A percentile compares a stretch with the other conserved stretches of the same genome.
Conservation (phyloP, 1,140 invertebrate genomes). For the Bicyclus anynana region DNA sequence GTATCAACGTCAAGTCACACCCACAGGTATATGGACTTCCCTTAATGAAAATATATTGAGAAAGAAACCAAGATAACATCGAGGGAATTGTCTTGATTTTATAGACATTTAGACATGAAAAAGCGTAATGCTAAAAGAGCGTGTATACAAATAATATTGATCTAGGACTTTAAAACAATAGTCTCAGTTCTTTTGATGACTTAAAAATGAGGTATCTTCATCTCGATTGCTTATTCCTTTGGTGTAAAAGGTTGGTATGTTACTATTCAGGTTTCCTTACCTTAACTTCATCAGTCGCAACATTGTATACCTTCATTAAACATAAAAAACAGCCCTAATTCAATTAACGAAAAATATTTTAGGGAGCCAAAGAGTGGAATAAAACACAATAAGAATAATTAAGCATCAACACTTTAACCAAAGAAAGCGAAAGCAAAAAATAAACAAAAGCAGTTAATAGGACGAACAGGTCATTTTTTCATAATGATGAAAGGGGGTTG, state of each 20-base stretch:
- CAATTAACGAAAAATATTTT: neutral
- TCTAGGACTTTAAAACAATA: no score
- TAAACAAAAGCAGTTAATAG: slow-evolving; percentile 7
- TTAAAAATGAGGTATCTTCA: no score
- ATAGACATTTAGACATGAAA: no score
- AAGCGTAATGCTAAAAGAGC: no score
- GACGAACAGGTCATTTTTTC: slow-evolving; percentile 18
- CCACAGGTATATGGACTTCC: slow-evolving; percentile 31
- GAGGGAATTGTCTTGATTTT: neutral
- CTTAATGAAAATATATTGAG: slow-evolving; percentile 57
- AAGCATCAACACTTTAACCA: neutral
- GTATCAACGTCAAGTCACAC: slow-evolving; percentile 50
- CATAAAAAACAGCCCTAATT: no score
- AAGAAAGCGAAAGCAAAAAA: slow-evolving; percentile 1
- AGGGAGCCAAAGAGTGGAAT: neutral
- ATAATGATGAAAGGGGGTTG: slow-evolving; percentile 29
- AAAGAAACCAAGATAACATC: slow-evolving; percentile 3
- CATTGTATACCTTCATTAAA: no score
- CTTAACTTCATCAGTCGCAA: no score
- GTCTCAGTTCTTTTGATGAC: no score
- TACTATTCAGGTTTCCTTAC: no score
- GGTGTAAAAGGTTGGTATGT: no score
- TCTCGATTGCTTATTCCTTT: no score
- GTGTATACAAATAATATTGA: no score
- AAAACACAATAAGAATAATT: neutral